These are phyloP conservation scores for Drosophila longiperda DNA, from an alignment of 2,888 invertebrate species.

Conservation along the genomic window DNA sequence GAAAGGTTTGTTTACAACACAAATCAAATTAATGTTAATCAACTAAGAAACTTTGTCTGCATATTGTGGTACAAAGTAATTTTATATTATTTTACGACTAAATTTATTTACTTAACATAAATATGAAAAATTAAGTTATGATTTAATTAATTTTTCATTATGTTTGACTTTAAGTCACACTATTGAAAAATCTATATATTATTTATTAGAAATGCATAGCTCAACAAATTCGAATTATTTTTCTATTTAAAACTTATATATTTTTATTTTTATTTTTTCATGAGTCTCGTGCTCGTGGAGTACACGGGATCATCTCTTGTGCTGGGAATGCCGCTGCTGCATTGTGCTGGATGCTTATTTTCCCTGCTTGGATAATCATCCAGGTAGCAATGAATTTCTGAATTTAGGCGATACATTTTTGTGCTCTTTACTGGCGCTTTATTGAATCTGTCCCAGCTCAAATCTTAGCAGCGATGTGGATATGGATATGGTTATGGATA, in stretches of 20 bases:
- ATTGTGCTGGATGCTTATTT: not conserved
- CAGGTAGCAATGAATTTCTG: constrained; percentile 71
- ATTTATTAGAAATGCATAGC: not conserved
- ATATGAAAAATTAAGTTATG: not conserved
- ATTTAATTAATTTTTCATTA: not conserved
- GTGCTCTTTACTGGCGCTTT: constrained; percentile 45
- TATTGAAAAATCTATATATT: not conserved
- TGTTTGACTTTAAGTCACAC: no score
- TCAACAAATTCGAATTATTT: not conserved
- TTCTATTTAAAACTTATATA: not conserved
- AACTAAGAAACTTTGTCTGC: not conserved
- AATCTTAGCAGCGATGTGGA: constrained; percentile 15
- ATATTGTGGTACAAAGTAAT: no score
- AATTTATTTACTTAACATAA: not conserved
- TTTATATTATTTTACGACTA: not conserved
- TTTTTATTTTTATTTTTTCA: not conserved
- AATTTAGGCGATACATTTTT: constrained; percentile 67
- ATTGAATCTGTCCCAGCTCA: constrained; percentile 54
- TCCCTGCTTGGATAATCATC: constrained; percentile 51
- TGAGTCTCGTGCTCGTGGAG: not conserved
- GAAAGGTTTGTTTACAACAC: not conserved
- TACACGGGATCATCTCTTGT: not conserved
- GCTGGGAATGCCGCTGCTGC: not conserved
- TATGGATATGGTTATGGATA: constrained; percentile 24
- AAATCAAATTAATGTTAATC: not conserved